Percentiles rank a stretch among this genome's conserved stretches.
phyloP scores from a whole-genome alignment of 1,140 invertebrate species.

The Drusus annulatus region DNA sequence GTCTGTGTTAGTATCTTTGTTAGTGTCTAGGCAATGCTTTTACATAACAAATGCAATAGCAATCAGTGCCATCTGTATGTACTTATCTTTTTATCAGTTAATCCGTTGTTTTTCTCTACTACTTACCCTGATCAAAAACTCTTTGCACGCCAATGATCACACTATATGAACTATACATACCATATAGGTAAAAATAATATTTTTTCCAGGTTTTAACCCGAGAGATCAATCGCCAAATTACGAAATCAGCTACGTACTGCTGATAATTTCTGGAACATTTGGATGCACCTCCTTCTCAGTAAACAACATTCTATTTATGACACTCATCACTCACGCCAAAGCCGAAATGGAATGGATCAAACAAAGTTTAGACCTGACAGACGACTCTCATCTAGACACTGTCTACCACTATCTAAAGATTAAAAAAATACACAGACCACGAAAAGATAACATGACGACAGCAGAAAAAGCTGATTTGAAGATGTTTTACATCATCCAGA shows the following conservation, averaged over 20 bases:
- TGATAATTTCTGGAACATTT: background rate
- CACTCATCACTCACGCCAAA: conserved; percentile 29
- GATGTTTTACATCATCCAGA: conserved; percentile 41
- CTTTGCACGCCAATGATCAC: no score
- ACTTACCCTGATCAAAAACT: no score
- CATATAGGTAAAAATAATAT: no score
- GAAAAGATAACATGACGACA: background rate
- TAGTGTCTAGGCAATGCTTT: no score
- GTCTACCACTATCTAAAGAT: conserved; percentile 26
- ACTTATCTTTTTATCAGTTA: no score
- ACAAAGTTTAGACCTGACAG: conserved; percentile 21
- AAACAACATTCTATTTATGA: conserved; percentile 40
- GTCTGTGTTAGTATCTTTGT: no score
- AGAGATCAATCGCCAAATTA: conserved; percentile 20
- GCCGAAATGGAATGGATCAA: conserved; percentile 42
- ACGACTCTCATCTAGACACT: background rate
- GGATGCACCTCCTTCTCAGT: background rate
- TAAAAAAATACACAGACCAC: background rate
- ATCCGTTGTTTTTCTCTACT: no score
- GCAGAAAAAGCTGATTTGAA: conserved; percentile 32
- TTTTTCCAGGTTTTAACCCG: conserved; percentile 35
- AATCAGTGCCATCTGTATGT: no score
- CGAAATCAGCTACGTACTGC: background rate
- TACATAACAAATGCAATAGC: no score
- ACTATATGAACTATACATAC: no score